These are phyloP conservation scores for Protosalanx chinensis DNA, from an alignment of 2,797 vertebrate genomes.

Conservation along the genomic window DNA sequence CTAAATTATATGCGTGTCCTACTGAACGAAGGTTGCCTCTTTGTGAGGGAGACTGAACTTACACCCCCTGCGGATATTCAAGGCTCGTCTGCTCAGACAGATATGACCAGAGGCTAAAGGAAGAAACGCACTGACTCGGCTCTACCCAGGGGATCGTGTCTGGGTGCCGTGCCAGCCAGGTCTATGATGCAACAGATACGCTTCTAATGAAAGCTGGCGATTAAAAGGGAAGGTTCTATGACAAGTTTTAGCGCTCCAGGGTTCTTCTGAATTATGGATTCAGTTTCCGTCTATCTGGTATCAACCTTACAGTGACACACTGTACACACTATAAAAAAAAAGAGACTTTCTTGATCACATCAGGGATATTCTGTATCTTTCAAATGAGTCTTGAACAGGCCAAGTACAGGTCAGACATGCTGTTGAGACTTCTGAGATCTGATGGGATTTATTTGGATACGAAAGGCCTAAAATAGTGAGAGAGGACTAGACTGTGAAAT, in stretches of 20 bases:
- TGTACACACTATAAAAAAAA: slow-evolving; percentile 8
- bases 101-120: slow-evolving; percentile 67
- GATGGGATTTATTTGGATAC: slow-evolving; percentile 37
- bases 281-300: slow-evolving; percentile 14
- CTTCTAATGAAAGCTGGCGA: slow-evolving; percentile 53
- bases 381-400: slow-evolving; percentile 12
- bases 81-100: slow-evolving; percentile 61
- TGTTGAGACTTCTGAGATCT: slow-evolving; percentile 35
- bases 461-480: slow-evolving; percentile 31
- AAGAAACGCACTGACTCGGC: slow-evolving; percentile 63
- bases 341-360: slow-evolving; percentile 15
- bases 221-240: slow-evolving; percentile 45
- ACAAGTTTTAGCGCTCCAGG: slow-evolving; percentile 13
- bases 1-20: slow-evolving; percentile 53
- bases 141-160: slow-evolving; percentile 51
- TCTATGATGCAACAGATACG: slow-evolving; percentile 61
- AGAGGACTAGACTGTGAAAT: slow-evolving; percentile 34
- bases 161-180: slow-evolving; percentile 53
- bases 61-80: slow-evolving; percentile 59
- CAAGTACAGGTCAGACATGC: slow-evolving; percentile 31
- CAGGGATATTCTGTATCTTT: slow-evolving; percentile 18
- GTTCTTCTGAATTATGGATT: slow-evolving; percentile 42
- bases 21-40: slow-evolving; percentile 55
- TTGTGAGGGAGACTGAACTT: slow-evolving; percentile 57
- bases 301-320: slow-evolving; percentile 17